phyloP scores from a whole-genome alignment of 1,140 invertebrate genomes.

The Hormaphis cornu region DNA sequence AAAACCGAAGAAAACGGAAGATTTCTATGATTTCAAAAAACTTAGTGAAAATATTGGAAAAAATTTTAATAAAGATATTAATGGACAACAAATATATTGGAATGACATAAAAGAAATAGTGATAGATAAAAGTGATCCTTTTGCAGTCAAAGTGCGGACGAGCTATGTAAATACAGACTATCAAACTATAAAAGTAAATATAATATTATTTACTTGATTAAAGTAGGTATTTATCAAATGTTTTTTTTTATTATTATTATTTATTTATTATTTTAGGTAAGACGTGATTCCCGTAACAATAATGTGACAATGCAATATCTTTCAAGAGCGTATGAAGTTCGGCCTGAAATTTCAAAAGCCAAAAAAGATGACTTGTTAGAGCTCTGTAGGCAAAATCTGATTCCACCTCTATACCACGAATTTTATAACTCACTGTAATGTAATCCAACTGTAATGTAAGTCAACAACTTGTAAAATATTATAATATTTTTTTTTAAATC shows the following conservation, averaged over 20 bases:
- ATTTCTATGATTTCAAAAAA: slow-evolving; percentile 6
- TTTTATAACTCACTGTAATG: background rate
- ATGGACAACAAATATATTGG: background rate
- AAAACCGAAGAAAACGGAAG: background rate
- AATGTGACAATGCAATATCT: background rate
- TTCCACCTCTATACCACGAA: background rate
- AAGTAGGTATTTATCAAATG: background rate
- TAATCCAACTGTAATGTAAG: background rate
- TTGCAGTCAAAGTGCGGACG: background rate
- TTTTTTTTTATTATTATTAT: background rate
- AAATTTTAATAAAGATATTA: background rate
- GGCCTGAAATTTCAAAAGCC: background rate
- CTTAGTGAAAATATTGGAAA: background rate
- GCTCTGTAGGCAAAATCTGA: background rate
- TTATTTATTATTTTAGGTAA: slow-evolving; percentile 2
- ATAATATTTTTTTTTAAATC: too few species aligned
- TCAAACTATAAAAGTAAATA: slow-evolving; percentile 2
- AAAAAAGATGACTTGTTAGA: slow-evolving; percentile 3
- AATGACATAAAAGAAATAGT: background rate
- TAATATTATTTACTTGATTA: background rate
- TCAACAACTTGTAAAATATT: too few species aligned
- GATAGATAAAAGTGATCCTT: background rate
- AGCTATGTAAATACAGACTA: background rate
- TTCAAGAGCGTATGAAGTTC: background rate
- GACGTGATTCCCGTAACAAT: background rate